A percentile compares a stretch with the other conserved stretches of the same genome.
phyloP scores from a whole-genome alignment of 1,140 invertebrate genomes.

The Danaus plexippus region DNA sequence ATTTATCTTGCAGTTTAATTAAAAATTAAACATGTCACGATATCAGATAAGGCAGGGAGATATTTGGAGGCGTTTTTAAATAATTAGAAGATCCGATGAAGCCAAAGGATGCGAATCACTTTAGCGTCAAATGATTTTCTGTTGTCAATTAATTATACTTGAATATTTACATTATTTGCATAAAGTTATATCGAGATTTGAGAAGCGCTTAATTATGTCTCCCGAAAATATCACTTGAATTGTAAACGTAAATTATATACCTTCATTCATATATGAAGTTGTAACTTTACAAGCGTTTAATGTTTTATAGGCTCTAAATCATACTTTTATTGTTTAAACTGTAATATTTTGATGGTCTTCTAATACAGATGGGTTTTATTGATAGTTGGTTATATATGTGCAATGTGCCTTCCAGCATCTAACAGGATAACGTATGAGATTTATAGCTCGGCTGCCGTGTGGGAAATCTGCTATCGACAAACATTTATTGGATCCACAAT shows the following conservation, averaged over 20 bases:
- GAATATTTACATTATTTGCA: constrained; percentile 44
- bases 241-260: constrained; percentile 24
- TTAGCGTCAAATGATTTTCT: constrained; percentile 50
- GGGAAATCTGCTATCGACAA: too few relatives aligned
- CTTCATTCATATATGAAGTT: too few relatives aligned
- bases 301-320: too few relatives aligned
- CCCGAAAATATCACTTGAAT: constrained; percentile 44
- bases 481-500: too few relatives aligned
- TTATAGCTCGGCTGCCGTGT: too few relatives aligned
- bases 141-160: constrained; percentile 53
- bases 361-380: too few relatives aligned
- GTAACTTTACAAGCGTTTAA: constrained; percentile 5
- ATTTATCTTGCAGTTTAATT: constrained; percentile 1
- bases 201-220: constrained; percentile 51
- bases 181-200: constrained; percentile 59
- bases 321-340: too few relatives aligned
- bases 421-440: too few relatives aligned
- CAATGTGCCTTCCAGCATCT: too few relatives aligned
- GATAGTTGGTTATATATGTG: too few relatives aligned
- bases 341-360: too few relatives aligned
- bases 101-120: constrained; percentile 34
- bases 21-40: constrained; percentile 21
- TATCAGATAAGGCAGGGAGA: constrained; percentile 24
- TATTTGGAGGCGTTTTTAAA: constrained; percentile 52
- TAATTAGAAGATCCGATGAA: constrained; percentile 54